Base-by-base conservation (phyloP, 2,797 vertebrate species). In the Rousettus madagascariensis region DNA sequence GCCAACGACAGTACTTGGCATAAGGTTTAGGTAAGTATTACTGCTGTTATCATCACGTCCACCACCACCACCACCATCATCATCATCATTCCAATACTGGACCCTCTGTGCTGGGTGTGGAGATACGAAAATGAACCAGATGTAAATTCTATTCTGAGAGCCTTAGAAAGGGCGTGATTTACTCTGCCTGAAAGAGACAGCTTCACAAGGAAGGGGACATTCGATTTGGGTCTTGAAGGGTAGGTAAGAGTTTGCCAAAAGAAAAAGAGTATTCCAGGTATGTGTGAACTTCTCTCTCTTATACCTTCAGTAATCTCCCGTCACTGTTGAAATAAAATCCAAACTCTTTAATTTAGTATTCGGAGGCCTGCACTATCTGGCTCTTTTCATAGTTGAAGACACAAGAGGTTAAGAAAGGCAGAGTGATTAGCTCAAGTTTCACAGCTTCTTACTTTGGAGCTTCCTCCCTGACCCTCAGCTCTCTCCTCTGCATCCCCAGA, bases 141-240 rank as follows among this genome's bases (percentile, higher is more conserved):
- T 0, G 11, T 6, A 6, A 30, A 66, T 79, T 88, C 82, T 84
- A 19, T 38, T 46, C 49, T 74, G 82, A 84, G 30, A 61, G 13
- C 15, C 49, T 71, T 49, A 9, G 87, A 20, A 43, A 85, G 28
- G 61, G 55, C 80, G 28, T 33, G 46, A 43, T 22, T 66, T 74
- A 84, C 41, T 77, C 36, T 83, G n/a, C 36, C 17, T n/a, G 38
- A 49, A 17, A 33, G 43, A 49, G 49, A 26, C 15, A 53, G 20
- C 24, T 71, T 87, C 71, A 28, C 57, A 65, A 30, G 38, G 69
- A 72, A 46, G 38, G 79, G 61, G 16, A 33, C n/a, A 57, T 87
- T 84, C 83, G 82, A 90, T 63, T 17, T 85, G 77, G 85, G 43
- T 77, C 38, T 93, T 38, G 46, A 87, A 90, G 82, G 16, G 84